Percentiles rank a stretch among this genome's conserved stretches.
phyloP scores from a whole-genome alignment of 2,113 vertebrate species.

The Istiophorus platypterus region DNA sequence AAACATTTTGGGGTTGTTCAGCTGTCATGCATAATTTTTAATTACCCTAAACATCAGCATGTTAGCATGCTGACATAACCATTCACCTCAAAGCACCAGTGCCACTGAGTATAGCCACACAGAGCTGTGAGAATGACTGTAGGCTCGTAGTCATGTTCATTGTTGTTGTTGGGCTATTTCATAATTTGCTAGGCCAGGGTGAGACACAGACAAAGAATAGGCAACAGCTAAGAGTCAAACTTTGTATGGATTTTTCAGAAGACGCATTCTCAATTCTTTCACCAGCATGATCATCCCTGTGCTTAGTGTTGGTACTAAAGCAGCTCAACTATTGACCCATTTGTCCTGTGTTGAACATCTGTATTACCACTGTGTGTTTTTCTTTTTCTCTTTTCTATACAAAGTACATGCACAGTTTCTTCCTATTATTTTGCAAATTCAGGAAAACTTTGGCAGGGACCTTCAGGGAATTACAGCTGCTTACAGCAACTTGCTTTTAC shows the following conservation, averaged over 20 bases:
- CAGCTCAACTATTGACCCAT: neutral
- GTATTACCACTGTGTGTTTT: neutral
- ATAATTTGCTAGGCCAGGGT: neutral
- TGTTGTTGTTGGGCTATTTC: neutral
- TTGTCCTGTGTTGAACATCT: neutral
- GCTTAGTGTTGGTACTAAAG: neutral
- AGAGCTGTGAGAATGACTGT: neutral
- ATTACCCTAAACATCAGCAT: neutral
- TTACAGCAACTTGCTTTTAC: neutral
- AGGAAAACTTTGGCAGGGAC: slow-evolving; percentile 10
- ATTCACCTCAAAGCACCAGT: neutral
- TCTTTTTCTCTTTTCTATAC: neutral
- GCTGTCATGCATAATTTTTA: neutral
- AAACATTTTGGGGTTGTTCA: neutral
- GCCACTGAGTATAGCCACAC: neutral
- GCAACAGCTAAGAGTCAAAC: neutral
- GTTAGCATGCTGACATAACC: neutral
- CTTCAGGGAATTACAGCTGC: slow-evolving; percentile 22
- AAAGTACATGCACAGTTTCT: neutral
- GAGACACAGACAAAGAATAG: neutral
- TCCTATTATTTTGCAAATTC: neutral
- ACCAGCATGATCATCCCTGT: neutral
- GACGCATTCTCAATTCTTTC: too few relatives aligned
- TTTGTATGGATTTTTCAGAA: too few relatives aligned
- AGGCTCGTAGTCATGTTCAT: neutral